These are phyloP conservation scores for Sisor rabdophorus DNA, from an alignment of 2,113 vertebrate species.

Conservation along the genomic window DNA sequence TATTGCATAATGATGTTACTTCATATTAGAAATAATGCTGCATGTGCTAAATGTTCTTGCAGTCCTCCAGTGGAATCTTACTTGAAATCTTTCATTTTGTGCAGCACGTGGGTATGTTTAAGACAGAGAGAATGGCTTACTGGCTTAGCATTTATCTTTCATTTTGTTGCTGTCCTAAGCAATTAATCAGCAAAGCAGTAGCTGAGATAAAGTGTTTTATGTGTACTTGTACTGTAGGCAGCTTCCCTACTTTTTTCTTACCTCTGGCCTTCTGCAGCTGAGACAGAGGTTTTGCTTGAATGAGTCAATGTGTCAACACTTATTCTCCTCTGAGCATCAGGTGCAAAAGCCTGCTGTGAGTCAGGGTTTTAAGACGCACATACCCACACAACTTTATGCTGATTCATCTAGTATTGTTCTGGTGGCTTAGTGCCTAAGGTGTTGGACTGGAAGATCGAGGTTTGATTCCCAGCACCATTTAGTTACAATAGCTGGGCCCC, in stretches of 20 bases:
- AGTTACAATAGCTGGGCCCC: no score
- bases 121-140: neutral
- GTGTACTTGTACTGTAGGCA: neutral
- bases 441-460: no score
- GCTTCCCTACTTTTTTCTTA: slow-evolving; percentile 5
- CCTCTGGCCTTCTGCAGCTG: neutral
- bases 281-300: slow-evolving; percentile 21
- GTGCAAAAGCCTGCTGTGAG: slow-evolving; percentile 20
- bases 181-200: slow-evolving; percentile 2
- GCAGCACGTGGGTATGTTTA: neutral
- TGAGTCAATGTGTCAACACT: slow-evolving; percentile 17
- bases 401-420: neutral
- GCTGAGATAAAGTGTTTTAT: neutral
- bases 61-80: slow-evolving; percentile 6
- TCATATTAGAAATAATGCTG: slow-evolving; percentile 7
- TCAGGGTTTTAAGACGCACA: slow-evolving; percentile 6
- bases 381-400: neutral
- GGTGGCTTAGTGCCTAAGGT: no score
- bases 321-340: neutral
- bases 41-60: slow-evolving; percentile 17
- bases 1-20: neutral
- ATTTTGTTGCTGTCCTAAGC: slow-evolving; percentile 15
- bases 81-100: slow-evolving; percentile 26
- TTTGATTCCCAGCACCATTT: no score
- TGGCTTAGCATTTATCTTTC: slow-evolving; percentile 21